These are phyloP conservation scores for Lasioglossum malachurum DNA, from an alignment of 2,888 invertebrate genomes.

Conservation along the genomic window DNA sequence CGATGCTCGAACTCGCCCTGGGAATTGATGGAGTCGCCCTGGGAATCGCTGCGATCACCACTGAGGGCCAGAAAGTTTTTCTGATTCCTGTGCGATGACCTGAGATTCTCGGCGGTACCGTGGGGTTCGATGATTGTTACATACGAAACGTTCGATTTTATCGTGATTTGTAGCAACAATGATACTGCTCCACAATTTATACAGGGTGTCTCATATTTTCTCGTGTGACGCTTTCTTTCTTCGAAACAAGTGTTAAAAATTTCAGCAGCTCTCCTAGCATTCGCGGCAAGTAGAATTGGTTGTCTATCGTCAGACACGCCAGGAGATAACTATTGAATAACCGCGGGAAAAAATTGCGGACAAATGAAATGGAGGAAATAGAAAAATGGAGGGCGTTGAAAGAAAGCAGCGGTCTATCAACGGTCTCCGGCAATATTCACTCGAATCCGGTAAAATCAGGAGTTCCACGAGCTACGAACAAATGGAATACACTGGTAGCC, in stretches of 20 bases:
- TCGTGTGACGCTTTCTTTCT: too few species aligned
- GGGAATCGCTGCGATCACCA: background rate
- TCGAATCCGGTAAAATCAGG: background rate
- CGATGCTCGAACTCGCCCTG: constrained; percentile 23
- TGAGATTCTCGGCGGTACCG: background rate
- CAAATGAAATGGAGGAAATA: background rate
- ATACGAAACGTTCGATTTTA: background rate
- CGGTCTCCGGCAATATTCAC: background rate
- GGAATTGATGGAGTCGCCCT: background rate
- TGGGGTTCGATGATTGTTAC: background rate
- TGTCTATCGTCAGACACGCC: background rate
- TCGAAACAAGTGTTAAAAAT: too few species aligned
- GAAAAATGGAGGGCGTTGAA: background rate
- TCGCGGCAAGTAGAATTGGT: background rate
- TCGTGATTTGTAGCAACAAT: background rate
- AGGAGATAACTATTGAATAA: background rate
- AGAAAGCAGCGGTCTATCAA: background rate
- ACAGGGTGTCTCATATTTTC: too few species aligned
- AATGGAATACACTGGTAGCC: constrained; percentile 52
- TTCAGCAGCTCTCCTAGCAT: background rate
- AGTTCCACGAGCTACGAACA: constrained; percentile 38
- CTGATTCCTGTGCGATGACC: background rate
- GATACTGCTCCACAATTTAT: background rate
- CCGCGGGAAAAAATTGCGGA: background rate
- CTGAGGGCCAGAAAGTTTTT: background rate